These are phyloP conservation scores for Coenobita brevimanus DNA, from an alignment of 1,140 invertebrate species.

Conservation along the genomic window DNA sequence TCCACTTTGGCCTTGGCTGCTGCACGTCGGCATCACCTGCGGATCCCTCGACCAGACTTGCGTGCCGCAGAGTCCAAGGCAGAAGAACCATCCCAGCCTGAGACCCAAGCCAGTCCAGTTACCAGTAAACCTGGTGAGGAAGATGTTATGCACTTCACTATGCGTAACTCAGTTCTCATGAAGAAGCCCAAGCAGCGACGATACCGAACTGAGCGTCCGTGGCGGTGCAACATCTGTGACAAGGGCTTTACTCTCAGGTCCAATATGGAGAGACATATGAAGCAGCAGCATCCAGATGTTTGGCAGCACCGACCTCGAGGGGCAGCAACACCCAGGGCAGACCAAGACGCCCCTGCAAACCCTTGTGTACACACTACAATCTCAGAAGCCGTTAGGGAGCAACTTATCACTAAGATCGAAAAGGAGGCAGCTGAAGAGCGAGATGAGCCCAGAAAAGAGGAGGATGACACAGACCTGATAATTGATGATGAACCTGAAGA, in stretches of 20 bases:
- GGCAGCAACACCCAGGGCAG: slow-evolving; percentile 12
- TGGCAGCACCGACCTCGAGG: slow-evolving; percentile 78
- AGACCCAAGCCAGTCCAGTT: neutral
- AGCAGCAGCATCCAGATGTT: slow-evolving; percentile 92
- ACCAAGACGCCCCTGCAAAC: neutral
- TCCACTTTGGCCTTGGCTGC: slow-evolving; percentile 66
- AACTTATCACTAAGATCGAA: slow-evolving; percentile 49
- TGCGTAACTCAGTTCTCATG: slow-evolving; percentile 90
- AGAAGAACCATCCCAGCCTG: neutral
- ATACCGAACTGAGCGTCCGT: slow-evolving; percentile 92
- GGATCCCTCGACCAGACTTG: slow-evolving; percentile 70
- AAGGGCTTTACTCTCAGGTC: slow-evolving; percentile 91
- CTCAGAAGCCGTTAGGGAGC: slow-evolving; percentile 39
- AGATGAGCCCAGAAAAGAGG: slow-evolving; percentile 58
- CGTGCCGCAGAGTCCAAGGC: slow-evolving; percentile 38
- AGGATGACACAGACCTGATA: slow-evolving; percentile 74
- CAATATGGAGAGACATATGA: slow-evolving; percentile 95
- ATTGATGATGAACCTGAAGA: slow-evolving; percentile 79
- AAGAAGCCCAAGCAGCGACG: slow-evolving; percentile 92
- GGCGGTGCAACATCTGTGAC: slow-evolving; percentile 90
- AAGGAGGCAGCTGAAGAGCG: slow-evolving; percentile 60
- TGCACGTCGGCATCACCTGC: slow-evolving; percentile 54
- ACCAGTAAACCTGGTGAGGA: slow-evolving; percentile 51
- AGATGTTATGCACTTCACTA: slow-evolving; percentile 81
- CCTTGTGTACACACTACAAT: slow-evolving; percentile 24